Percentiles rank a stretch among this genome's conserved stretches.
phyloP scores from a whole-genome alignment of 2,113 vertebrate species.

The Caranx melampygus region DNA sequence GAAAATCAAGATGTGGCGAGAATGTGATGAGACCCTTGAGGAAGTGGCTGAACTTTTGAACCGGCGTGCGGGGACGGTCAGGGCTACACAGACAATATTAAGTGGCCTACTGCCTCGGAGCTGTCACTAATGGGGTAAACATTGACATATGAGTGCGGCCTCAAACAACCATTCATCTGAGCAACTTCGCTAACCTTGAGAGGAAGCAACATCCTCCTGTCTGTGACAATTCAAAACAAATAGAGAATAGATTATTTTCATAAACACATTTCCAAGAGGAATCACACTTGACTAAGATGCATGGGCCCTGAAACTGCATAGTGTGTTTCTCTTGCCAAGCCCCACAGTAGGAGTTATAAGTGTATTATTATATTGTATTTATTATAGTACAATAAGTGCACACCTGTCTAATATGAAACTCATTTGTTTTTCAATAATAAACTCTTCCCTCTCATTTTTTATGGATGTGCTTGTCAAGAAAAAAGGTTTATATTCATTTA shows the following conservation, averaged over 20 bases:
- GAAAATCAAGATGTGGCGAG: slow-evolving; percentile 81
- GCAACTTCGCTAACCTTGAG: slow-evolving; percentile 76
- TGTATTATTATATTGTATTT: slow-evolving; percentile 65
- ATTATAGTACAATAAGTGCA: slow-evolving; percentile 62
- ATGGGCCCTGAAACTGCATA: slow-evolving; percentile 50
- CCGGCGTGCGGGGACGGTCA: slow-evolving; percentile 69
- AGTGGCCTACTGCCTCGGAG: slow-evolving; percentile 78
- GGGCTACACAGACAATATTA: slow-evolving; percentile 74
- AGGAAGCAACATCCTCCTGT: slow-evolving; percentile 69
- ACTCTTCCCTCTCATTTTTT: slow-evolving; percentile 61
- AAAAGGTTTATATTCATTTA: slow-evolving; percentile 77
- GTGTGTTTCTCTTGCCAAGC: slow-evolving; percentile 45
- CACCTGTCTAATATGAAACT: slow-evolving; percentile 74
- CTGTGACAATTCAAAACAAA: slow-evolving; percentile 72
- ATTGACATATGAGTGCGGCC: slow-evolving; percentile 80
- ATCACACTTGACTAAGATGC: slow-evolving; percentile 72
- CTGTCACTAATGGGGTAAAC: slow-evolving; percentile 83
- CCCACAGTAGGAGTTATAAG: slow-evolving; percentile 53
- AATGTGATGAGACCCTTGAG: slow-evolving; percentile 83
- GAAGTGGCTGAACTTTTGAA: slow-evolving; percentile 86
- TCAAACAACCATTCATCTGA: slow-evolving; percentile 77
- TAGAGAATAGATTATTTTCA: slow-evolving; percentile 74
- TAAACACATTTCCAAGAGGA: slow-evolving; percentile 70
- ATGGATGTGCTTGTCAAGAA: slow-evolving; percentile 79
- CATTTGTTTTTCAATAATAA: slow-evolving; percentile 70